These are phyloP conservation scores for Eulimnadia texana DNA, from an alignment of 1,140 invertebrate species.

Conservation along the genomic window DNA sequence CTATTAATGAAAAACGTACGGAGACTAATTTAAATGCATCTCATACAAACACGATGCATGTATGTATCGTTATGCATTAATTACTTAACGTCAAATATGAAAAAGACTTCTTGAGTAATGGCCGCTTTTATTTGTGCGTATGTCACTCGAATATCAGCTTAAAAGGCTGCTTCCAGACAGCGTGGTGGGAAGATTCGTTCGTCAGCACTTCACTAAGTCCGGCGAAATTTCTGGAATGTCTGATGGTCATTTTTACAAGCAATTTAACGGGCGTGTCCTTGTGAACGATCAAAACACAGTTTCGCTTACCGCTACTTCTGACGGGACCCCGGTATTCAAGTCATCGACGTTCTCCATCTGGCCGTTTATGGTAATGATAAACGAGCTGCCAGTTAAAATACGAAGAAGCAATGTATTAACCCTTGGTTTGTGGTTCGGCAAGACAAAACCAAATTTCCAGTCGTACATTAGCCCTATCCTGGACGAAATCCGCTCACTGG, in stretches of 20 bases:
- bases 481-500: neutral
- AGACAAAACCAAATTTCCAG: neutral
- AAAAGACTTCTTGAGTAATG: neutral
- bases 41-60: too few relatives aligned
- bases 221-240: neutral
- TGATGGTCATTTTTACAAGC: neutral
- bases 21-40: too few relatives aligned
- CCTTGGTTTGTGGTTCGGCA: neutral
- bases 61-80: too few relatives aligned
- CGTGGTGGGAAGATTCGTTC: neutral
- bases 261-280: neutral
- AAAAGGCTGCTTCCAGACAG: neutral
- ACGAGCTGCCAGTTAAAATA: neutral
- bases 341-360: neutral
- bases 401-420: neutral
- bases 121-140: neutral
- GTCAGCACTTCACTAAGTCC: neutral
- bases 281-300: neutral
- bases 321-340: neutral
- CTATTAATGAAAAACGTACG: too few relatives aligned
- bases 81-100: neutral
- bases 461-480: neutral
- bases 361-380: neutral
- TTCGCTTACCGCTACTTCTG: neutral
- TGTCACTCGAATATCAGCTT: neutral